A percentile compares a stretch with the other conserved stretches of the same genome.
phyloP scores from a whole-genome alignment of 2,888 invertebrate genomes.

The Temnothorax rugatulus region DNA sequence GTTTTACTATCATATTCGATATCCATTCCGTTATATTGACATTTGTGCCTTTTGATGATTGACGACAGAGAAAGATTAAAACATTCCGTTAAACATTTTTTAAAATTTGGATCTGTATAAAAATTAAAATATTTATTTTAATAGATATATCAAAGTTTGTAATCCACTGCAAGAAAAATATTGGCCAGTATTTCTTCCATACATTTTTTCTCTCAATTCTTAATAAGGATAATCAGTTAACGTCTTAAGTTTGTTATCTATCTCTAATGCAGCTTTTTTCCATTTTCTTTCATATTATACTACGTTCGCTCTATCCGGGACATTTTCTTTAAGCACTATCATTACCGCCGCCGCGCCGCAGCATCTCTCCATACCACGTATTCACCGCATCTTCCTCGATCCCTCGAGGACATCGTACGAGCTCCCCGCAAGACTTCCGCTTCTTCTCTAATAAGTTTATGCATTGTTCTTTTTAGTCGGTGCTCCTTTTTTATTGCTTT shows the following conservation, averaged over 20 bases:
- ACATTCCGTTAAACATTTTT: background rate
- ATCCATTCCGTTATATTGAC: slow-evolving; percentile 22
- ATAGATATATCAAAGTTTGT: background rate
- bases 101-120: background rate
- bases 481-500: slow-evolving; percentile 41
- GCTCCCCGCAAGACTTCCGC: slow-evolving; percentile 43
- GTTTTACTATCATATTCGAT: background rate
- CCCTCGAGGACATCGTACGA: slow-evolving; percentile 35
- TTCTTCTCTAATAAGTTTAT: slow-evolving; percentile 64
- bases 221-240: slow-evolving; percentile 80
- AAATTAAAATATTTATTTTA: background rate
- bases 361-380: slow-evolving; percentile 49
- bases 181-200: background rate
- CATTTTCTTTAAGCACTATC: slow-evolving; percentile 59
- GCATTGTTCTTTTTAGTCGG: slow-evolving; percentile 58
- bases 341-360: slow-evolving; percentile 45
- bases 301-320: slow-evolving; percentile 37
- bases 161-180: background rate
- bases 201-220: background rate
- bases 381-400: slow-evolving; percentile 34
- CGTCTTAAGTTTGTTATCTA: slow-evolving; percentile 65
- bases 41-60: background rate
- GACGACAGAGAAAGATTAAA: background rate
- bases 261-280: slow-evolving; percentile 48
- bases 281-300: slow-evolving; percentile 23